Evolutionary conservation across 2,888 invertebrate species (phyloP).

Genomic region (Acheta domesticus): DNA sequence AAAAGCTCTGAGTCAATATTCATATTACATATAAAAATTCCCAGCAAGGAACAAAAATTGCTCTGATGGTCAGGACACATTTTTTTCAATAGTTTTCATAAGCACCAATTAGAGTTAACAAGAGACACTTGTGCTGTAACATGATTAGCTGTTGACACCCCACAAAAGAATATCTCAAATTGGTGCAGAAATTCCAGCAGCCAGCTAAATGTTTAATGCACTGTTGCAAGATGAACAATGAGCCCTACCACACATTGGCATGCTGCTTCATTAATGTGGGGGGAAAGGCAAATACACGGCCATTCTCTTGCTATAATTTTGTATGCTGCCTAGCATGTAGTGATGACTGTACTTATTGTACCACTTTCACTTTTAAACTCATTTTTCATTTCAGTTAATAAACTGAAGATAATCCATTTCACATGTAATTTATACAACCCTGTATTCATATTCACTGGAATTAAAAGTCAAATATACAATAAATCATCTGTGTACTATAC

Average conservation of each 20-base stretch:
- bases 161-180: constrained; percentile 4
- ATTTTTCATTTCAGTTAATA: neutral
- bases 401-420: constrained; percentile 18
- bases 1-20: neutral
- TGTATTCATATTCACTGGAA: neutral
- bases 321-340: too few species aligned
- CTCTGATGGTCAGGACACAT: constrained; percentile 18
- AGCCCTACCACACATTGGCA: neutral
- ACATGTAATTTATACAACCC: neutral
- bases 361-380: neutral
- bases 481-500: constrained; percentile 9
- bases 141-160: constrained; percentile 7
- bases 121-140: constrained; percentile 10
- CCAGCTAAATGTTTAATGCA: neutral
- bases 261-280: neutral
- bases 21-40: neutral
- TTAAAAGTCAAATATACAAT: constrained; percentile 4
- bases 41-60: constrained; percentile 3
- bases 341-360: neutral
- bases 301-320: too few species aligned
- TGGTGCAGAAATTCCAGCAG: neutral
- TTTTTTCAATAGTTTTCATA: neutral
- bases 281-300: too few species aligned
- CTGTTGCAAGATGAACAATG: neutral
- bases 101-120: constrained; percentile 2